These are phyloP conservation scores for Barnardius zonarius DNA, from an alignment of 2,113 vertebrate genomes.

Conservation along the genomic window DNA sequence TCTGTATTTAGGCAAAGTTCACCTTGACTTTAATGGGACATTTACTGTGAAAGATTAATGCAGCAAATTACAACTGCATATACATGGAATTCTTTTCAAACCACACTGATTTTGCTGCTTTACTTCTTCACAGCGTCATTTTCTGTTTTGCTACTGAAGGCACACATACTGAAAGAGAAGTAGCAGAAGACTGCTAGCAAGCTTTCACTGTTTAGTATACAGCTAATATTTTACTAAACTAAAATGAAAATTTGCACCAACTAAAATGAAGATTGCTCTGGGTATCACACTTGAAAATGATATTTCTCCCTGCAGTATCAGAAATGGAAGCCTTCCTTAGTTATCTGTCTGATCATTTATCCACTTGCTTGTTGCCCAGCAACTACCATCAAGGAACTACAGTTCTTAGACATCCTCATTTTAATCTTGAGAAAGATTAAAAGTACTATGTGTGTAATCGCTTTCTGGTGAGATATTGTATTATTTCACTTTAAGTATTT, in stretches of 20 bases:
- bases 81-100: background rate
- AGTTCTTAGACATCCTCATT: background rate
- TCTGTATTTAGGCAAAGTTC: background rate
- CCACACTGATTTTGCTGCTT: background rate
- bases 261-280: background rate
- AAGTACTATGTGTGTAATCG: background rate
- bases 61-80: background rate
- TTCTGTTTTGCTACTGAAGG: background rate
- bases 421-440: constrained; percentile 15
- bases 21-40: background rate
- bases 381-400: constrained; percentile 6
- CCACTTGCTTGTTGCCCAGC: constrained; percentile 2
- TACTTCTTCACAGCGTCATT: background rate
- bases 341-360: background rate
- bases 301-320: background rate
- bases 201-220: background rate
- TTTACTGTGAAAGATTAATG: background rate
- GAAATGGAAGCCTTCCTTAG: background rate
- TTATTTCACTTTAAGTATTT: background rate
- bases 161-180: background rate
- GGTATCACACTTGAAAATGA: background rate
- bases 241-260: background rate
- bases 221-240: background rate
- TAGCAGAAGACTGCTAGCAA: background rate
- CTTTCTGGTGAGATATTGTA: background rate